Evolutionary conservation across 2,797 vertebrate genomes (phyloP).

Genomic region (Cryptoblepharus egeriae): DNA sequence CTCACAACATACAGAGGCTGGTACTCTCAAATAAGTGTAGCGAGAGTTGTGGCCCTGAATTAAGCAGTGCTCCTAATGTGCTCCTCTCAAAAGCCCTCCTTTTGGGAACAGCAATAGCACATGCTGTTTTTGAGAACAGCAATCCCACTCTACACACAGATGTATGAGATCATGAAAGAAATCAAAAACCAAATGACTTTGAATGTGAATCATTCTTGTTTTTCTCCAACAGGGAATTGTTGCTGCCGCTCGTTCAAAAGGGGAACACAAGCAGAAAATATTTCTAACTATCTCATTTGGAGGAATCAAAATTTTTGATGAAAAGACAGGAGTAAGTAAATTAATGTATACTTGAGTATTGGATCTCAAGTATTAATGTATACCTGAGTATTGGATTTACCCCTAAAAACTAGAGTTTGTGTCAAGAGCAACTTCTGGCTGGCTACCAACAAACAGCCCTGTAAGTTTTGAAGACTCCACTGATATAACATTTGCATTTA

Average conservation of each 20-base stretch:
- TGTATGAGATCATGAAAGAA: slow-evolving; percentile 3
- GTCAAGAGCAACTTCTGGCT: background rate
- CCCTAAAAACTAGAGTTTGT: slow-evolving; percentile 17
- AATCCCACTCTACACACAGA: background rate
- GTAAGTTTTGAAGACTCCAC: background rate
- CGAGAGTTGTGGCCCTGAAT: background rate
- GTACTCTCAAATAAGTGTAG: background rate
- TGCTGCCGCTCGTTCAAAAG: slow-evolving; percentile 94
- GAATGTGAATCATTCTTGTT: slow-evolving; percentile 62
- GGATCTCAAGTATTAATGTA: slow-evolving; percentile 42
- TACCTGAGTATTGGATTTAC: slow-evolving; percentile 36
- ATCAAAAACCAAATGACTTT: slow-evolving; percentile 40
- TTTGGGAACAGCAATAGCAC: too few species aligned
- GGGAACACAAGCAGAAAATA: slow-evolving; percentile 98
- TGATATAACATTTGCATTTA: background rate
- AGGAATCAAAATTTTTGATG: slow-evolving; percentile 99
- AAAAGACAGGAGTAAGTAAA: slow-evolving; percentile 96
- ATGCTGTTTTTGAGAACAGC: too few species aligned
- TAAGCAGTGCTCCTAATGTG: background rate
- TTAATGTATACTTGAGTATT: slow-evolving; percentile 27
- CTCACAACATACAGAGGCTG: background rate
- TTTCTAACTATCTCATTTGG: slow-evolving; percentile 98
- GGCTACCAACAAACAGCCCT: background rate
- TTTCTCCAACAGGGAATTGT: slow-evolving; percentile 87
- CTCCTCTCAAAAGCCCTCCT: background rate